phyloP scores from a whole-genome alignment of 2,797 vertebrate genomes.

The Somateria mollissima region DNA sequence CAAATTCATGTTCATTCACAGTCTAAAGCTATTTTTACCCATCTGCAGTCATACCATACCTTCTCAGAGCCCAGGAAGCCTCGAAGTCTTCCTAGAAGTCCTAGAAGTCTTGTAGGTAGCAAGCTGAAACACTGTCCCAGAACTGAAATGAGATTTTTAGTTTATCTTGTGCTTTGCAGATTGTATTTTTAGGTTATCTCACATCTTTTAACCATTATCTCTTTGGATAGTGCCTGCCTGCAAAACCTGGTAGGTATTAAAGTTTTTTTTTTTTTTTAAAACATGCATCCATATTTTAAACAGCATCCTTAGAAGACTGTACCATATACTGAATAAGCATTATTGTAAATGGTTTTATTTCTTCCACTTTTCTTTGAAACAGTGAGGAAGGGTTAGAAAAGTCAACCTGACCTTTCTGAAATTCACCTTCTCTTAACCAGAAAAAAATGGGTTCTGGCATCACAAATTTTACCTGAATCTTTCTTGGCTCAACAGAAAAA shows the following conservation, averaged over 20 bases:
- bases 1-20: neutral
- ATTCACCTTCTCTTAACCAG: neutral
- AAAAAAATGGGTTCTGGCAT: neutral
- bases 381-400: neutral
- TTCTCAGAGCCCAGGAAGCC: neutral
- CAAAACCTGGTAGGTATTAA: neutral
- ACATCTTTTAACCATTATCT: neutral
- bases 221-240: neutral
- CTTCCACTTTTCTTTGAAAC: neutral
- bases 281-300: neutral
- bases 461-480: neutral
- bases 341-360: neutral
- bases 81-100: neutral
- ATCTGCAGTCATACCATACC: accelerated
- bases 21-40: neutral
- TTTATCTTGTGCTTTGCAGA: neutral
- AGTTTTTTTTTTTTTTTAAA: neutral
- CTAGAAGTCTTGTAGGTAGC: neutral
- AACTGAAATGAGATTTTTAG: neutral
- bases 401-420: neutral
- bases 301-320: neutral
- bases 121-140: neutral
- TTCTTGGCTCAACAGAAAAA: neutral
- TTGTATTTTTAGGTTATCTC: neutral
- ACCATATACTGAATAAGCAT: neutral